Conservation (phyloP, 2,888 invertebrate genomes). For the Callyntrura sp. region DNA sequence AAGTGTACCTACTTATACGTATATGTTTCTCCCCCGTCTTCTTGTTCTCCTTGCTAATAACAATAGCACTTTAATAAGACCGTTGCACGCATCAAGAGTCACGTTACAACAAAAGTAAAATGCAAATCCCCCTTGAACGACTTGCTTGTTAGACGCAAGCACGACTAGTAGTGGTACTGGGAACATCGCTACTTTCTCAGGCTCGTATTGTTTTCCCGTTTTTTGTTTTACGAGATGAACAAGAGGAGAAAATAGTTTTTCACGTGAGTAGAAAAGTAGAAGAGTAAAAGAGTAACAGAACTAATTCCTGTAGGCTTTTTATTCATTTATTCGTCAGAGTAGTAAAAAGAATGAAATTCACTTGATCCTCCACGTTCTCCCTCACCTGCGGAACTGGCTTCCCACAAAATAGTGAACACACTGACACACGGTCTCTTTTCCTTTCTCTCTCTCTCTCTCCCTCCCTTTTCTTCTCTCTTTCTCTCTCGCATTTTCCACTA, state of each 20-base stretch:
- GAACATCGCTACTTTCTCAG: slow-evolving; percentile 3
- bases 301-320: slow-evolving; percentile 53
- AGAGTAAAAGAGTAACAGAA: not conserved
- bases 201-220: not conserved
- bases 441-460: not conserved
- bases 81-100: slow-evolving; percentile 61
- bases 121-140: slow-evolving; percentile 61
- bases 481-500: slow-evolving; percentile 15
- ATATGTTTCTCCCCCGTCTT: not conserved
- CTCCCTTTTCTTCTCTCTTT: slow-evolving; percentile 4
- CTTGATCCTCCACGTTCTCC: slow-evolving; percentile 31
- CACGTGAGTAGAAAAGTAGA: not conserved
- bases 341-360: slow-evolving; percentile 37
- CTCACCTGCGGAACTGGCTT: slow-evolving; percentile 35
- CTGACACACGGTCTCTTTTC: not conserved
- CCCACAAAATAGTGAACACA: slow-evolving; percentile 29
- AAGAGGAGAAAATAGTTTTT: slow-evolving; percentile 31
- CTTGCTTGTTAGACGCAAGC: slow-evolving; percentile 49
- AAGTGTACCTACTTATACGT: not conserved
- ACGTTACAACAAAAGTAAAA: slow-evolving; percentile 63
- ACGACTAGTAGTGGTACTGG: not conserved
- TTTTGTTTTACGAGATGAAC: slow-evolving; percentile 47
- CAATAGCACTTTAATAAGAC: slow-evolving; percentile 60
- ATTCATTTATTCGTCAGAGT: slow-evolving; percentile 24
- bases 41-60: slow-evolving; percentile 6